Percentiles rank a stretch among this genome's conserved stretches.
phyloP scores from a whole-genome alignment of 2,888 invertebrate species.

The Bugulina stolonifera region DNA sequence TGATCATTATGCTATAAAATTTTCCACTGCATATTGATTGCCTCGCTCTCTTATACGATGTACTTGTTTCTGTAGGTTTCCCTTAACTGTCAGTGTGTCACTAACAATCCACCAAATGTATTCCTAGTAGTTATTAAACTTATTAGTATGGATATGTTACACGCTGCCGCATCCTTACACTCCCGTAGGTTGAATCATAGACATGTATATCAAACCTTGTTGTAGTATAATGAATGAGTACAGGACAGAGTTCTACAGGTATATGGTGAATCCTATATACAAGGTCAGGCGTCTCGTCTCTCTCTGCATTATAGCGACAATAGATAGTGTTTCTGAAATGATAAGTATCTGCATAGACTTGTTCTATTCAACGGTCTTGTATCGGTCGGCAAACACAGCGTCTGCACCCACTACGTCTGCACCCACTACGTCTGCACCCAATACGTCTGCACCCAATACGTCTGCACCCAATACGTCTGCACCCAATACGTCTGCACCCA shows the following conservation, averaged over 20 bases:
- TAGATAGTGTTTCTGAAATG: not conserved
- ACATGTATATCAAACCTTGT: no score
- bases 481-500: not conserved
- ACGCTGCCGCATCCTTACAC: no score
- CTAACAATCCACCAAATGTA: no score
- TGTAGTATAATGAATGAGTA: not conserved
- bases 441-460: not conserved
- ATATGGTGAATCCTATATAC: not conserved
- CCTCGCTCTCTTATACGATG: no score
- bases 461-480: not conserved
- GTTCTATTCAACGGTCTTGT: no score
- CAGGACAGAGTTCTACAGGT: not conserved
- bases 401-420: not conserved
- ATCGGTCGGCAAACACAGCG: not conserved
- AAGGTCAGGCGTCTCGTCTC: not conserved
- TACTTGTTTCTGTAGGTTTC: no score
- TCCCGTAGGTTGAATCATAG: no score
- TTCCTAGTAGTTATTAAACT: no score
- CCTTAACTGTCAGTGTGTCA: no score
- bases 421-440: not conserved
- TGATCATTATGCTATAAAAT: no score
- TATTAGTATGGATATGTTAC: no score
- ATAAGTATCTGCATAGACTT: not conserved
- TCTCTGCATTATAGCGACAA: not conserved
- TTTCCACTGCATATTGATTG: no score